These are phyloP conservation scores for Pelochelys cantorii DNA, from an alignment of 2,797 vertebrate species.

Conservation along the genomic window DNA sequence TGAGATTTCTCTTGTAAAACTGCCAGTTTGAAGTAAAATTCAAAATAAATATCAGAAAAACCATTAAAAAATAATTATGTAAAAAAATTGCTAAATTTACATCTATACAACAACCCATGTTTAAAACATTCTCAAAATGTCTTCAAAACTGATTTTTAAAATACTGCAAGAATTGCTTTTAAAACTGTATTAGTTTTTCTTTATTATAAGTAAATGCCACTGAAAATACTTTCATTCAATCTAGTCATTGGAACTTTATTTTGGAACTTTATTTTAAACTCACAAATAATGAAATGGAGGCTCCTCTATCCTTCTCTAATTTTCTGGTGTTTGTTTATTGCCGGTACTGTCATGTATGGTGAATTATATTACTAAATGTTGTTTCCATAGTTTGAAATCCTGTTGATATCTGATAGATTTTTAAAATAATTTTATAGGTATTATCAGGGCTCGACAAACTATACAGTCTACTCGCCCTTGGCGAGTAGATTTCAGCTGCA, in stretches of 20 bases:
- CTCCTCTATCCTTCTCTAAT: background rate
- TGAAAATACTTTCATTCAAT: background rate
- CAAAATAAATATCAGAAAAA: background rate
- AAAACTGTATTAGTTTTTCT: background rate
- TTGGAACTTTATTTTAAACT: background rate
- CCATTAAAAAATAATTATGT: no score
- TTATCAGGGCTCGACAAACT: no score
- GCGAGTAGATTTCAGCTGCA: no score
- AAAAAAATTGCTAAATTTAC: accelerated
- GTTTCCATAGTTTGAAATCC: background rate
- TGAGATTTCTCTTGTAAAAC: background rate
- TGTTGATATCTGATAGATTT: background rate
- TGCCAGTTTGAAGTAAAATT: accelerated
- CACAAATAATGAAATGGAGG: background rate
- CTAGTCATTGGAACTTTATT: no score
- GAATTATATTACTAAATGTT: background rate
- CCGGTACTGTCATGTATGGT: background rate
- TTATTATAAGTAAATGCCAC: background rate
- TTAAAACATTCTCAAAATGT: background rate
- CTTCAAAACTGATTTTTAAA: background rate
- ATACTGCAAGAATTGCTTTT: background rate
- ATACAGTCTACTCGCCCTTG: no score
- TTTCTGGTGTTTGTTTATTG: background rate
- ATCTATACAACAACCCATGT: background rate
- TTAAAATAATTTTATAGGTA: no score